Evolutionary conservation across 1,140 invertebrate genomes (phyloP).

Genomic region (Micrasema minimum): DNA sequence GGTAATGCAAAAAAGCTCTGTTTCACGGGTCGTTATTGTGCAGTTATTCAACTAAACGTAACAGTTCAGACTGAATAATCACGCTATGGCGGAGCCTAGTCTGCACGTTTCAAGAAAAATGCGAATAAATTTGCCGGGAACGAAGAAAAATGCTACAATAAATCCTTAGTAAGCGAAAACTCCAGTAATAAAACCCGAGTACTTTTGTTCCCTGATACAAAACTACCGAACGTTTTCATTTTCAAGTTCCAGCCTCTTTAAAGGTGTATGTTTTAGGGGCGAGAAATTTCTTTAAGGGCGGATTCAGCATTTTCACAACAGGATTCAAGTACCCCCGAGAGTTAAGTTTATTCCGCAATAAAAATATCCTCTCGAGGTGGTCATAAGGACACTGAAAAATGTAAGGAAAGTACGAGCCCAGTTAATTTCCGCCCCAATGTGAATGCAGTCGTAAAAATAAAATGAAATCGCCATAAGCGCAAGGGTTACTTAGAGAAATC

Average conservation of each 20-base stretch:
- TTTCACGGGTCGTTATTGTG: slow-evolving; percentile 38
- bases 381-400: slow-evolving; percentile 18
- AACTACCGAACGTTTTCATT: no score
- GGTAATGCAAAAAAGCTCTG: slow-evolving; percentile 25
- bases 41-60: slow-evolving; percentile 41
- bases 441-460: slow-evolving; percentile 22
- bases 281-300: no score
- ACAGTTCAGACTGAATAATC: slow-evolving; percentile 47
- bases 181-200: no score
- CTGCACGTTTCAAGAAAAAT: neutral
- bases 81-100: slow-evolving; percentile 1
- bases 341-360: slow-evolving; percentile 18
- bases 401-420: slow-evolving; percentile 19
- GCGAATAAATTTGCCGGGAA: neutral
- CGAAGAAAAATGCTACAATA: neutral
- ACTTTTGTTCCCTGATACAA: no score
- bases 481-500: slow-evolving; percentile 7
- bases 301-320: neutral
- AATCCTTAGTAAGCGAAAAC: no score
- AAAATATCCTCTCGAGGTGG: slow-evolving; percentile 30
- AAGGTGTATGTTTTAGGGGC: no score
- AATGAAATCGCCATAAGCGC: slow-evolving; percentile 26
- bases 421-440: slow-evolving; percentile 28
- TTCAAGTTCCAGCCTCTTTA: no score
- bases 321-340: slow-evolving; percentile 2